These are phyloP conservation scores for Polyommatus icarus DNA, from an alignment of 2,888 invertebrate species.

Conservation along the genomic window DNA sequence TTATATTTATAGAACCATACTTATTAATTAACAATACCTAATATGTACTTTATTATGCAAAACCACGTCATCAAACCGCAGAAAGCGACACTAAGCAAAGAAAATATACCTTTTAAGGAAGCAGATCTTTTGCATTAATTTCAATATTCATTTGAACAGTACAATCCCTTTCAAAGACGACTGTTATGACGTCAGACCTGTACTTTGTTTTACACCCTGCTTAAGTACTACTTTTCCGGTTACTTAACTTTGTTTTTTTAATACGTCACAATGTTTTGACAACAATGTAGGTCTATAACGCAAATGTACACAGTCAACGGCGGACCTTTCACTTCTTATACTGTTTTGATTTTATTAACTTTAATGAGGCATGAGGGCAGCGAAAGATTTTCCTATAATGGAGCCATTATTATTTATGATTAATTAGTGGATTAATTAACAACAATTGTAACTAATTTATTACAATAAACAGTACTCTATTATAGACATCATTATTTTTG, in stretches of 20 bases:
- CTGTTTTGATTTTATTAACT: conserved; percentile 13
- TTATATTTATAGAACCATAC: too few species aligned
- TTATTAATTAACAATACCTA: not conserved
- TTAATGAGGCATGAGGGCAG: not conserved
- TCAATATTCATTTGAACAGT: conserved; percentile 2
- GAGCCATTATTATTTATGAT: not conserved
- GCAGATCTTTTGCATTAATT: conserved; percentile 4
- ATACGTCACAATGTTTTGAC: conserved; percentile 17
- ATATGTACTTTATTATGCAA: not conserved
- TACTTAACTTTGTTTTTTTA: conserved; percentile 18
- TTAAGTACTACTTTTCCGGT: conserved; percentile 8
- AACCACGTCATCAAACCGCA: not conserved
- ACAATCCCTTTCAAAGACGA: conserved; percentile 22
- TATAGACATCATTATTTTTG: not conserved
- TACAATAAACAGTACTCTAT: not conserved
- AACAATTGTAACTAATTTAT: not conserved
- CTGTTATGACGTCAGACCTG: conserved; percentile 17
- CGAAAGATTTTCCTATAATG: not conserved
- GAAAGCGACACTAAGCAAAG: conserved; percentile 8
- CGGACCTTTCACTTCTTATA: not conserved
- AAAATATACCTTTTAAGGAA: not conserved
- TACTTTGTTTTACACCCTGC: conserved; percentile 26
- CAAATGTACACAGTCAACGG: not conserved
- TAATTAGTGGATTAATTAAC: not conserved
- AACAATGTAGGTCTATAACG: not conserved